Evolutionary conservation across 92 coral and sea anemone genomes (phyloP).

Genomic region (Paramuricea clavata): DNA sequence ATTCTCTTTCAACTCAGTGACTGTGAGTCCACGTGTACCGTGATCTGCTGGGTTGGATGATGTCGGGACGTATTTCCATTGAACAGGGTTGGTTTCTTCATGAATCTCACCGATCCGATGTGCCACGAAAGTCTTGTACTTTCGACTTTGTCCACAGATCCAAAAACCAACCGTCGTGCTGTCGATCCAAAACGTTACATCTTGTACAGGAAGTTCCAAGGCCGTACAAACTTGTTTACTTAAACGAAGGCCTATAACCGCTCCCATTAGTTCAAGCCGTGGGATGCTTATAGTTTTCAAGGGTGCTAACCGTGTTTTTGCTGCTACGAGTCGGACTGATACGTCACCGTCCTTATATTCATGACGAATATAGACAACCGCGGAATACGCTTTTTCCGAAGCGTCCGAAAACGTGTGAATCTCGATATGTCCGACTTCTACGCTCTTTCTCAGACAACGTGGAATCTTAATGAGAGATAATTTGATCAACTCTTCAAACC

Average conservation of each 20-base stretch:
- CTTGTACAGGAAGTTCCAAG: slow-evolving; percentile 50
- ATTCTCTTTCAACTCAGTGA: slow-evolving; percentile 47
- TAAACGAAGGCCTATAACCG: slow-evolving; percentile 64
- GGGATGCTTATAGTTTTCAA: slow-evolving; percentile 74
- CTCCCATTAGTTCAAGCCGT: slow-evolving; percentile 75
- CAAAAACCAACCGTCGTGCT: slow-evolving; percentile 67
- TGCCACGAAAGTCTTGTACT: slow-evolving; percentile 68
- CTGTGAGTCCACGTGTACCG: slow-evolving; percentile 62
- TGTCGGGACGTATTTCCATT: slow-evolving; percentile 75
- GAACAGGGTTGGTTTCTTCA: slow-evolving; percentile 67
- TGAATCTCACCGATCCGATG: slow-evolving; percentile 75
- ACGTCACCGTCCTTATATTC: slow-evolving; percentile 43
- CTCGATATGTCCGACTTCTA: neutral
- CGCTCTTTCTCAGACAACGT: slow-evolving; percentile 42
- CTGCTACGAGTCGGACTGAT: slow-evolving; percentile 52
- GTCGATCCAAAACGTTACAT: slow-evolving; percentile 53
- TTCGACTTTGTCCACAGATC: slow-evolving; percentile 75
- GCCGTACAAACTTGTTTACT: slow-evolving; percentile 63
- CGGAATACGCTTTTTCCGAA: slow-evolving; percentile 69
- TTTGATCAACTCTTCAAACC: slow-evolving; percentile 32
- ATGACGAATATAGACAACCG: slow-evolving; percentile 46
- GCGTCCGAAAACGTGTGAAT: slow-evolving; percentile 71
- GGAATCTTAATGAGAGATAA: slow-evolving; percentile 46
- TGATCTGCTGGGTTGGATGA: slow-evolving; percentile 70
- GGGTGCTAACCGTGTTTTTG: slow-evolving; percentile 74